Conservation (phyloP, 2,797 vertebrate genomes). For the Lates japonicus region DNA sequence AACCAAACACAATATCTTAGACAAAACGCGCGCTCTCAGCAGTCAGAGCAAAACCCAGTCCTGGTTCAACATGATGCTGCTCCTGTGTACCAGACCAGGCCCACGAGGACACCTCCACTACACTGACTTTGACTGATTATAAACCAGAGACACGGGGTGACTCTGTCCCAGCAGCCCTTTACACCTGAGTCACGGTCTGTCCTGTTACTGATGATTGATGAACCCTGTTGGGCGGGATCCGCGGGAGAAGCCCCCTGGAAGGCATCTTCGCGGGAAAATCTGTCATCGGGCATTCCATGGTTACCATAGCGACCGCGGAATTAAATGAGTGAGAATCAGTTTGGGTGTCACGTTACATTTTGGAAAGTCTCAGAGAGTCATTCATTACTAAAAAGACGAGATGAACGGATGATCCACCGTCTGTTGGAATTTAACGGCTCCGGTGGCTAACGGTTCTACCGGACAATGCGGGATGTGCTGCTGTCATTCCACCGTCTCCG, state of each 20-base stretch:
- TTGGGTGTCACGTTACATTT: not conserved
- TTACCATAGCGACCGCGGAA: slow-evolving; percentile 40
- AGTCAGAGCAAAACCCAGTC: not conserved
- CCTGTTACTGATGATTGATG: slow-evolving; percentile 11
- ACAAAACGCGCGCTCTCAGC: not conserved
- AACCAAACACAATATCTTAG: not conserved
- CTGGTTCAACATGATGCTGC: not conserved
- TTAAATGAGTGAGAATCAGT: not conserved
- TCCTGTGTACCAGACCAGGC: not conserved
- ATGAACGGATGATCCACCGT: no score
- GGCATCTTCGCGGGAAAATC: slow-evolving; percentile 61
- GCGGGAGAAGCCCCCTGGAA: not conserved
- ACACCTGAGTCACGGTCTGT: not conserved
- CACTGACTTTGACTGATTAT: not conserved
- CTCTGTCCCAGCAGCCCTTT: not conserved
- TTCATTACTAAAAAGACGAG: no score
- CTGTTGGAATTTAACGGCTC: not conserved
- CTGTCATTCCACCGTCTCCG: slow-evolving; percentile 1
- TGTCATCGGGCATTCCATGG: slow-evolving; percentile 31
- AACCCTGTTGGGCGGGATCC: slow-evolving; percentile 12
- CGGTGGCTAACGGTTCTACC: not conserved
- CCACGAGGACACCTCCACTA: not conserved
- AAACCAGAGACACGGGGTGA: not conserved
- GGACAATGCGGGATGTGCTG: not conserved
- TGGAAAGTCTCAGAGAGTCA: no score